Evolutionary conservation across 2,888 invertebrate genomes (phyloP), one percentile per base, ranked within the genome.

Genomic region (Ethmia dodecea): DNA sequence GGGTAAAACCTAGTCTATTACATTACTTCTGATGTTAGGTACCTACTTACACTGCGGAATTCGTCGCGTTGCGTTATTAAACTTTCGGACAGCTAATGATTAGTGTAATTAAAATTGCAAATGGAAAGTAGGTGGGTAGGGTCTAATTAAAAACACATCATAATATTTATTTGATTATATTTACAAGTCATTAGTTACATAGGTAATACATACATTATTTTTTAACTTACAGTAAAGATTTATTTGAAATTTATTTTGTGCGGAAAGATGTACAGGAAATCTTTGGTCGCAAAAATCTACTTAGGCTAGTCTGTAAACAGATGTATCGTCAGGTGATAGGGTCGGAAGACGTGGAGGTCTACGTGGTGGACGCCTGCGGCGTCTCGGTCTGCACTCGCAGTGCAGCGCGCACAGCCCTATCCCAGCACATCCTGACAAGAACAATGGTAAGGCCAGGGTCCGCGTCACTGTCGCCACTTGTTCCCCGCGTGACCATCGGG

Each of bases 361-460:
- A 38, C 90, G 87, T 13, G 92, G 83, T 67, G 92, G 80, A 75
- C 90, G 80, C 63, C 90, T 75, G 64, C 92, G 88, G 50, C 92
- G 87, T 55, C 92, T 88, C 79, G 94, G 76, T 49, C 91, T 89
- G 77, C 94, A 95, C 76, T 95, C 94, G 76, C 95, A 95, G 74
- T 95, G 94, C 89, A 94, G 90, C 39, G 94, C 92, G 77, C 95
- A 95, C 40, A 95, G 88, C 15, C 93, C 94, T 49, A 94, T 91
- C 37, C 94, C 94, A 47, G 95, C 94, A 56, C 94, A 92, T 50
- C 94, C 88, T 35, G 95, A 94, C 61, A 95, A 89, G 60, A 94
- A 92, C 78, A 95, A 91, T 43, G 95, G 95, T 55, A 94, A 90
- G 38, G 93, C 94, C 77, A 95, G 90, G 71, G 93, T 95, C 75